A percentile compares a stretch with the other conserved stretches of the same genome.
Conservation (phyloP, 1,140 invertebrate genomes). For the Acromyrmex charruanus region DNA sequence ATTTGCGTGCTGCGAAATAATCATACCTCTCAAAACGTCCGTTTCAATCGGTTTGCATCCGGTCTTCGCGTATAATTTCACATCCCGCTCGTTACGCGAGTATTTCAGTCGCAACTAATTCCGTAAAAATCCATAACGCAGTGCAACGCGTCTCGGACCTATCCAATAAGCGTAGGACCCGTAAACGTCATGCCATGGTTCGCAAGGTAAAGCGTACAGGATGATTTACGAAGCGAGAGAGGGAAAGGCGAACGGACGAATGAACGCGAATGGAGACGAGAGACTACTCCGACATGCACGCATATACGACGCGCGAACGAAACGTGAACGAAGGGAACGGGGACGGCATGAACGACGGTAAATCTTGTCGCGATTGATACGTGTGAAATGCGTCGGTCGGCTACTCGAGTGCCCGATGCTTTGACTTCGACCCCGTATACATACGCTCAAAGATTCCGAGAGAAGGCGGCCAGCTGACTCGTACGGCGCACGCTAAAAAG, state of each 20-base stretch:
- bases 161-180: slow-evolving; percentile 71
- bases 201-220: slow-evolving; percentile 53
- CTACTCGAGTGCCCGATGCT: slow-evolving; percentile 63
- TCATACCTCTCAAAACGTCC: neutral
- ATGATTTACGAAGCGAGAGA: slow-evolving; percentile 77
- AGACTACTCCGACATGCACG: neutral
- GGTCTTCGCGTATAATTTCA: slow-evolving; percentile 29
- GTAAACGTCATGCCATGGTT: slow-evolving; percentile 68
- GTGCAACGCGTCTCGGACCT: slow-evolving; percentile 4
- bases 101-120: slow-evolving; percentile 65
- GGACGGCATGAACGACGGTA: slow-evolving; percentile 67
- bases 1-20: slow-evolving; percentile 20
- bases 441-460: slow-evolving; percentile 24
- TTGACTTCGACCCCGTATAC: slow-evolving; percentile 55
- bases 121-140: slow-evolving; percentile 62
- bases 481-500: slow-evolving; percentile 32
- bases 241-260: slow-evolving; percentile 33
- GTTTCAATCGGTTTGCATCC: slow-evolving; percentile 54
- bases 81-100: slow-evolving; percentile 57
- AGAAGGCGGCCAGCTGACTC: slow-evolving; percentile 19
- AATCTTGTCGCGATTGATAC: slow-evolving; percentile 80
- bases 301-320: neutral
- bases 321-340: slow-evolving; percentile 42
- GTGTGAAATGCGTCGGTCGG: slow-evolving; percentile 78
- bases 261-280: slow-evolving; percentile 30